Base-by-base conservation (phyloP, 2,888 invertebrate genomes). In the Cephus spinipes region DNA sequence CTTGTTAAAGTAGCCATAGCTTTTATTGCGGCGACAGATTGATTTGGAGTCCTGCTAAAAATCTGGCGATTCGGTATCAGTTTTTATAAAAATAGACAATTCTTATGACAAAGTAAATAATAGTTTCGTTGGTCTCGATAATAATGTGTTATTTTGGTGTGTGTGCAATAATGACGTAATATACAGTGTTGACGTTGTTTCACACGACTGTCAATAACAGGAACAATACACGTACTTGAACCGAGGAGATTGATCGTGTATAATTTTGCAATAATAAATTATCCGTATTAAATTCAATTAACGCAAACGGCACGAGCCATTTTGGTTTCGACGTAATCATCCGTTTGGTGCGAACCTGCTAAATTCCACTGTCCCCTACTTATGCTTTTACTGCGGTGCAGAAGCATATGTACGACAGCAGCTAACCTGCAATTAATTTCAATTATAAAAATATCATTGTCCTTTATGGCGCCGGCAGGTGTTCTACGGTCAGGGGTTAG, bases 371-470 rank as follows among this genome's bases (percentile, higher is more conserved):
- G 55, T 55, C 55, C 55, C 55, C 55, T 55, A 55, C 23, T 55
- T 55, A 55, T 55, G 55, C 55, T 55, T 55, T 23, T 23, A 55
- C 55, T 55, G 55, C 55, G 55, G 71, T 30, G 40, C 68, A 74
- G 75, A 79, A 84, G 82, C 83, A 84, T 79, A 81, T 82, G 80
- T 80, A 81, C 80, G 76, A 76, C 81, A 77, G 81, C 80, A 83
- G 84, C 82, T 83, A 82, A 79, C 84, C 79, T 81, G 87, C 83
- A 90, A 91, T 91, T 91, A 88, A 89, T 91, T 91, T 91, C 89
- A 91, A 91, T 91, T 91, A 91, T 91, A 91, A 91, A 91, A 91
- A 90, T 91, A 90, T 91, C 88, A 91, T 89, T 88, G 88, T 87
- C 89, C 88, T 89, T 91, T 90, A 89, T 87, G 89, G 84, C 87